phyloP scores from a whole-genome alignment of 1,140 invertebrate genomes.

The Catajapyx aquilonaris region DNA sequence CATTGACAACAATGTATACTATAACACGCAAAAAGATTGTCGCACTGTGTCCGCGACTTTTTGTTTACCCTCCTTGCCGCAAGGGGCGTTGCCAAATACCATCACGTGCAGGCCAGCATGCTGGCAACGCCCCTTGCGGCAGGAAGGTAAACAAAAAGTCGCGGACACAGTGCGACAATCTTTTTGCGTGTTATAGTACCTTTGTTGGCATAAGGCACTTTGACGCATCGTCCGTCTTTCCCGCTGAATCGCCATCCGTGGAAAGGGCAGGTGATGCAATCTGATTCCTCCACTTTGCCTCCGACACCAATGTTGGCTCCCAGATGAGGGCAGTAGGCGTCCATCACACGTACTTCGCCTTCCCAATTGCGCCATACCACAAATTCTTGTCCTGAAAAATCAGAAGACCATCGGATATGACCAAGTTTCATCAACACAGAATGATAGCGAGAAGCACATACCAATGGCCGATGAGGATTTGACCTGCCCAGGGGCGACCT shows the following conservation, averaged over 20 bases:
- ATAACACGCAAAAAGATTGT: no score
- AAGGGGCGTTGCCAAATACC: conserved; percentile 7
- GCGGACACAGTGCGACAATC: no score
- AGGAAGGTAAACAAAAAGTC: no score
- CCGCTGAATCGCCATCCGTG: conserved; percentile 65
- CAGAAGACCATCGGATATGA: background rate
- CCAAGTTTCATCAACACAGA: background rate
- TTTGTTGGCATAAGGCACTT: conserved; percentile 41
- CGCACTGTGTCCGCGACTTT: background rate
- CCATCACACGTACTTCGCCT: conserved; percentile 39
- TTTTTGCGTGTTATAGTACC: conserved; percentile 19
- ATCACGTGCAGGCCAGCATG: conserved; percentile 9
- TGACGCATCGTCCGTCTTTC: conserved; percentile 40
- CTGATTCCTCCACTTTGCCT: conserved; percentile 43
- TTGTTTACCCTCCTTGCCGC: no score
- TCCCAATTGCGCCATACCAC: conserved; percentile 44
- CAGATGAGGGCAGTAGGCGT: conserved; percentile 76
- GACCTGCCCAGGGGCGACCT: conserved; percentile 35
- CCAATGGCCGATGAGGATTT: conserved; percentile 43
- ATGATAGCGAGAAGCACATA: conserved; percentile 13
- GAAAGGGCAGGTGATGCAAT: conserved; percentile 73
- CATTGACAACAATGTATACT: background rate
- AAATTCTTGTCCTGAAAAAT: conserved; percentile 41
- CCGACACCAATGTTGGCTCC: conserved; percentile 65
- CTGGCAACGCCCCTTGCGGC: no score